These are phyloP conservation scores for Nasonia giraulti DNA, from an alignment of 1,140 invertebrate genomes.

Conservation along the genomic window DNA sequence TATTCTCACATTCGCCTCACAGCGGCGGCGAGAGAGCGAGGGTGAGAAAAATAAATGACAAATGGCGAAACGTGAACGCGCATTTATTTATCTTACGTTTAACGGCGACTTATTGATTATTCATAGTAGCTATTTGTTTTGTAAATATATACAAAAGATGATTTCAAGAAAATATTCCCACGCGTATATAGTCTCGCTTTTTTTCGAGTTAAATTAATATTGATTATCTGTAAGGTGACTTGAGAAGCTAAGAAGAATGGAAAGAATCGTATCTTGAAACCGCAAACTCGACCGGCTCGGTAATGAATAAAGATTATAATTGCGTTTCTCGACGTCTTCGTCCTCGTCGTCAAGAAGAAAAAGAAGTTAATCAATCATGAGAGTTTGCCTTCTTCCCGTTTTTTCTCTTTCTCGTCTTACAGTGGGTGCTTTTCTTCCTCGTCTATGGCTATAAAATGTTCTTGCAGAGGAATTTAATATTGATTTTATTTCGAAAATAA, in stretches of 20 bases:
- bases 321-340: conserved; percentile 67
- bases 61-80: background rate
- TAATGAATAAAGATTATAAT: conserved; percentile 77
- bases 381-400: conserved; percentile 44
- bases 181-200: background rate
- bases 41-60: background rate
- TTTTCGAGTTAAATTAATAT: conserved; percentile 66
- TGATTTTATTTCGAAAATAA: background rate
- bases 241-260: conserved; percentile 38
- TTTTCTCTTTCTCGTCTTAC: conserved; percentile 44
- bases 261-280: conserved; percentile 73
- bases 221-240: conserved; percentile 60
- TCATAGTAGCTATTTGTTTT: background rate
- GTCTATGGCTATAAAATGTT: background rate
- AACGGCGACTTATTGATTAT: background rate
- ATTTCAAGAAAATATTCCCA: too few species aligned
- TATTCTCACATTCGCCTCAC: conserved; percentile 54
- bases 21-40: background rate
- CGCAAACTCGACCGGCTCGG: conserved; percentile 66
- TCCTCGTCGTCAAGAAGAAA: conserved; percentile 61
- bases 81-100: background rate
- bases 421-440: background rate
- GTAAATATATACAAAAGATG: background rate
- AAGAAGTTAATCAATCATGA: conserved; percentile 75
- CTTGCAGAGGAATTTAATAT: background rate